Percentiles rank a stretch among this genome's conserved stretches.
Conservation (phyloP, 2,797 vertebrate species). For the Melanotaenia parkinsoni region DNA sequence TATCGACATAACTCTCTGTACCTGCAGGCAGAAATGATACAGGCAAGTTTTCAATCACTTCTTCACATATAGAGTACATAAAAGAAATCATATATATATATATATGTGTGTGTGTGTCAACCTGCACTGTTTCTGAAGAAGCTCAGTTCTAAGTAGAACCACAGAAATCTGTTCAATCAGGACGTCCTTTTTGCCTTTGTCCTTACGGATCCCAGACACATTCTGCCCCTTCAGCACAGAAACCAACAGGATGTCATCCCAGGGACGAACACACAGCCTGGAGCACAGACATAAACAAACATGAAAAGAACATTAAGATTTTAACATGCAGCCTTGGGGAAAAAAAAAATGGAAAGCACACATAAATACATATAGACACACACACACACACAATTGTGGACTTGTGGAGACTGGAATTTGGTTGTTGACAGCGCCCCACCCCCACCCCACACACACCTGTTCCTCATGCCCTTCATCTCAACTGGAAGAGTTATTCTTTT, state of each 20-base stretch:
- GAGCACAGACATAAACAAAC: neutral
- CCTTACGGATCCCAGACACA: conserved; percentile 73
- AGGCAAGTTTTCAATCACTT: too few species aligned
- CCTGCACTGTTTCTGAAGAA: conserved; percentile 69
- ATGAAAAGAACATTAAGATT: neutral
- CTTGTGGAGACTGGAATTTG: neutral
- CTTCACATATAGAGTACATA: neutral
- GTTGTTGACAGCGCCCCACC: neutral
- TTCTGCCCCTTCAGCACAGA: conserved; percentile 85
- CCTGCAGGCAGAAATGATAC: conserved; percentile 46
- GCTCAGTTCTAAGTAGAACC: conserved; percentile 76
- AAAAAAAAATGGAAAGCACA: neutral
- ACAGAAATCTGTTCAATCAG: conserved; percentile 76
- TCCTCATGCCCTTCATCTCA: conserved; percentile 48
- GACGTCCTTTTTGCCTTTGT: conserved; percentile 77
- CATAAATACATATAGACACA: neutral
- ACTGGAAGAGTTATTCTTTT: conserved; percentile 22
- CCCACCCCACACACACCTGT: conserved; percentile 49
- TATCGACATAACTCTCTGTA: conserved; percentile 77
- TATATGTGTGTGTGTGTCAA: conserved; percentile 12
- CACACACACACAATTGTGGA: neutral
- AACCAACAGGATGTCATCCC: conserved; percentile 82
- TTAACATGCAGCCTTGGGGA: neutral
- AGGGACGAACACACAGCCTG: conserved; percentile 80
- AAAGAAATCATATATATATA: neutral